Evolutionary conservation across 2,888 invertebrate genomes (phyloP), one percentile per base, ranked within the genome.

Genomic region (Exephanes ischioxanthus): DNA sequence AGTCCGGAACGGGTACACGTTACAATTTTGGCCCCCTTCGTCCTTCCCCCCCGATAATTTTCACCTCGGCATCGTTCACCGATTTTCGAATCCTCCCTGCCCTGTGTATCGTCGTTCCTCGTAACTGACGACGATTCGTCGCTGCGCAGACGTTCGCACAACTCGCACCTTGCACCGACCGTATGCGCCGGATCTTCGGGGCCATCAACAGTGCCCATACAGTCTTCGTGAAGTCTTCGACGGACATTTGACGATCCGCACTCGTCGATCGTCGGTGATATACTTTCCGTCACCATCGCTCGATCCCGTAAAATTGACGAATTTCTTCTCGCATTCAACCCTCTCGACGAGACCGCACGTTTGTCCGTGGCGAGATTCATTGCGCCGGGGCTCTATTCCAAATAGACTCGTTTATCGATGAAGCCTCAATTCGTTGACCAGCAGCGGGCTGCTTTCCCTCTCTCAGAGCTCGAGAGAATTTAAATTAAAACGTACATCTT

Each of bases 171-270:
- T 11, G 48, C 6, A 79, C 22, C 67, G 88, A 76, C 41, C 87
- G 78, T n/a, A 61, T 92, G 88, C 78, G 77, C 48, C 77, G 87
- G 70, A 86, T 87, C 37, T 81, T 75, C 72, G 66, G 85, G 76
- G 73, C 79, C 67, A 84, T 84, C 72, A 94, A 91, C 83, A 92
- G 30, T 26, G 19, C n/a, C 55, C 48, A 11, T 73, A 51, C 83
- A 80, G 53, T 83, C 67, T 1, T 83, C 83, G 77, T 83, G 82
- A 72, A 77, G 68, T 33, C 72, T 77, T 45, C 70, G 33, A 26
- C 26, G 58, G 45, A 55, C 55, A 37, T 51, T 66, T 5, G 51
- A 11, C n/a, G 51, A 11, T 19, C 48, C 37, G 45, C 41, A 26
- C 33, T 76, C 63, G 19, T 58, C 68, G 19, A 30, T 48, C 22